phyloP scores from a whole-genome alignment of 2,113 vertebrate genomes.

The Regulus satrapa region DNA sequence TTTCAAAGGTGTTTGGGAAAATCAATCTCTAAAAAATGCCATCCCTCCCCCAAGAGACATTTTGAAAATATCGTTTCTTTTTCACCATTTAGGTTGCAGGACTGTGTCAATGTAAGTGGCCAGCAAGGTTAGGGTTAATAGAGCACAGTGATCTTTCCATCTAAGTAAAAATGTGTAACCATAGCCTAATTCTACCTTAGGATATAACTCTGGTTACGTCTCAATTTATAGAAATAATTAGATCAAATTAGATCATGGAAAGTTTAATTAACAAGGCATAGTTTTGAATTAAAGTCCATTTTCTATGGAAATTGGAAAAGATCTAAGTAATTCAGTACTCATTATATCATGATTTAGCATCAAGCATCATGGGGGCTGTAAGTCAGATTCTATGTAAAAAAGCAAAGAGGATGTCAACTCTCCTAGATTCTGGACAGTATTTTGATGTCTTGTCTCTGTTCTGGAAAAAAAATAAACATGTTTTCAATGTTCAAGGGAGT shows the following conservation, averaged over 20 bases:
- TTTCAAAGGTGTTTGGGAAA: background rate
- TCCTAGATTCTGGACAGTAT: background rate
- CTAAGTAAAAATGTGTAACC: slow-evolving; percentile 53
- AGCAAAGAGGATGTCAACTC: background rate
- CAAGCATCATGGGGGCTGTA: background rate
- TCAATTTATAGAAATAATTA: slow-evolving; percentile 81
- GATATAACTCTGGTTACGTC: slow-evolving; percentile 70
- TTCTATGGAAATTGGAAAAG: slow-evolving; percentile 76
- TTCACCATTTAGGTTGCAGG: background rate
- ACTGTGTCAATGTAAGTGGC: background rate
- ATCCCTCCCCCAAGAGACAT: accelerated
- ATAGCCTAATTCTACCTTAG: slow-evolving; percentile 66
- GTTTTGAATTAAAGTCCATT: slow-evolving; percentile 79
- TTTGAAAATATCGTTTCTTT: background rate
- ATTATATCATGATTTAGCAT: slow-evolving; percentile 57
- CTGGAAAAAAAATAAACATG: background rate
- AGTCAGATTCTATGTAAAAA: background rate
- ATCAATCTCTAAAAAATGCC: background rate
- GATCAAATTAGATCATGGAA: slow-evolving; percentile 73
- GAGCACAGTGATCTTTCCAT: background rate
- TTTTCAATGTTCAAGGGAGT: background rate
- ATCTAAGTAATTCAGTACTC: slow-evolving; percentile 54
- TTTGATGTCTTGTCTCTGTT: background rate
- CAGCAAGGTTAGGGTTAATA: slow-evolving; percentile 1
- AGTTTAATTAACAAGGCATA: slow-evolving; percentile 76